Evolutionary conservation across 2,888 invertebrate genomes (phyloP), one percentile per base, ranked within the genome.

Genomic region (Eupsilia transversa): DNA sequence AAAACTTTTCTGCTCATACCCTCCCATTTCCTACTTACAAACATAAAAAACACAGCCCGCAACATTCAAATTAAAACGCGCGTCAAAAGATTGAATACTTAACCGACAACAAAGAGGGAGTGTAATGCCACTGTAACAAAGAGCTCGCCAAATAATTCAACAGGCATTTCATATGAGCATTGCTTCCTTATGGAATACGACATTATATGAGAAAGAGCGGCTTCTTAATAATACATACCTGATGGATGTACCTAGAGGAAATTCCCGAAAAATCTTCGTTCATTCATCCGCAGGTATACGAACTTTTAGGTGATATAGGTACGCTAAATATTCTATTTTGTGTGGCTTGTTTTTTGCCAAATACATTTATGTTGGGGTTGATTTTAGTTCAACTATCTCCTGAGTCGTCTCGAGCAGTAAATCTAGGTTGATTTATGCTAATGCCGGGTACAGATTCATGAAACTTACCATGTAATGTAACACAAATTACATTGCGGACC

Each of bases 81-180:
- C 74, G 74, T 84, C 86, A 79, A 78, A 67, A 85, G 56, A 78
- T 78, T 74, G 68, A 82, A 79, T 83, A 68, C 74, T 85, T 80
- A 82, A 63, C 77, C 70, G 64, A 77, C 77, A 80, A 77, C 83
- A 85, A 82, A 87, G 74, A 74, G 49, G n/a, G 63, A 30, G 67
- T 82, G 59, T 74, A 76, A 83, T 75, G 67, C 74, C 65, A 80
- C 33, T 54, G 74, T 75, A 65, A 79, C 87, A 86, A 86, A 84
- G 73, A 83, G 67, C 63, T 77, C 66, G 38, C 77, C 56, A 79
- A 85, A 87, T 87, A 88, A 87, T 88, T 86, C 81, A 83, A 77
- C 61, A 86, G 79, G 85, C 82, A 87, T 87, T 86, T 86, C 86
- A 87, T 87, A 87, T 86, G 77, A 79, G 69, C 84, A 88, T 87